Conservation (phyloP, 2,888 invertebrate genomes). For the Pandemis corylana region DNA sequence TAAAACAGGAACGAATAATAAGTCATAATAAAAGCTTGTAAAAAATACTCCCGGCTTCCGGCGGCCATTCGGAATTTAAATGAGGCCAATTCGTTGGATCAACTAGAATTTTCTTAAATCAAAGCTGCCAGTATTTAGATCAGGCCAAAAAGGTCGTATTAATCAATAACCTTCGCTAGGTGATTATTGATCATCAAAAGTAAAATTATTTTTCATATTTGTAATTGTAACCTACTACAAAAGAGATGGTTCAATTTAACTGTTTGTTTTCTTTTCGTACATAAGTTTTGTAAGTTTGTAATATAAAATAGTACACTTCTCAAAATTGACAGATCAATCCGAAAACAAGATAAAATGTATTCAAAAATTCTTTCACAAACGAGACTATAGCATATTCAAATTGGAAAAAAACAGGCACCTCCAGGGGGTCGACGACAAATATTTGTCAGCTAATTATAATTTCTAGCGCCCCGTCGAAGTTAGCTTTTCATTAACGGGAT, state of each 20-base stretch:
- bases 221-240: too few relatives aligned
- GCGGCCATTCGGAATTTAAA: slow-evolving; percentile 42
- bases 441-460: slow-evolving; percentile 44
- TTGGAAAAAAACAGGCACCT: slow-evolving; percentile 35
- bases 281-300: background rate
- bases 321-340: background rate
- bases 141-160: slow-evolving; percentile 10
- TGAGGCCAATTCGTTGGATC: slow-evolving; percentile 45
- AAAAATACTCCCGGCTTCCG: slow-evolving; percentile 43
- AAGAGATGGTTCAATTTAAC: too few relatives aligned
- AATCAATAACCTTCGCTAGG: slow-evolving; percentile 29
- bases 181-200: background rate
- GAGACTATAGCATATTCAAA: slow-evolving; percentile 16
- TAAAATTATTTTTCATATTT: background rate
- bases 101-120: slow-evolving; percentile 43
- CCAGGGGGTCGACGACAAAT: slow-evolving; percentile 37
- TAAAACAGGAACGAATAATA: slow-evolving; percentile 44
- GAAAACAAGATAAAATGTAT: background rate
- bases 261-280: background rate
- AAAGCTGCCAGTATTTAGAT: slow-evolving; percentile 13
- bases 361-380: slow-evolving; percentile 12
- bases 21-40: slow-evolving; percentile 40
- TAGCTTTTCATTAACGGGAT: slow-evolving; percentile 49
- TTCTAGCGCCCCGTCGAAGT: slow-evolving; percentile 41
- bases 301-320: too few relatives aligned